A percentile compares a stretch with the other conserved stretches of the same genome.
These are phyloP conservation scores for Oasisia sp. DNA, from an alignment of 2,888 invertebrate species.

Conservation along the genomic window DNA sequence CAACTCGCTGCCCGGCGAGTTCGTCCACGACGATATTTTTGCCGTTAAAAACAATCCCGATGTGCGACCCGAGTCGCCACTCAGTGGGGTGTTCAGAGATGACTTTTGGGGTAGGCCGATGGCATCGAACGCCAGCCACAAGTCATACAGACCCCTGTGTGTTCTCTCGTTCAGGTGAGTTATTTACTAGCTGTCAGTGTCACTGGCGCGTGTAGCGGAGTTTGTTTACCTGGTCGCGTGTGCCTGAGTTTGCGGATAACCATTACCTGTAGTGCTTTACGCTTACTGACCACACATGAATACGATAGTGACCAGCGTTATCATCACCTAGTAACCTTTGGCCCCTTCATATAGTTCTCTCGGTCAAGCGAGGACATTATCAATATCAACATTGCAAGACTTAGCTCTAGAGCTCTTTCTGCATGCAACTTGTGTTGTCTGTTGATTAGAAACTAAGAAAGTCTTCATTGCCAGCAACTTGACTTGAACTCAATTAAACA, in stretches of 20 bases:
- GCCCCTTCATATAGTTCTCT: neutral
- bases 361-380: neutral
- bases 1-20: constrained; percentile 68
- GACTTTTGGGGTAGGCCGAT: constrained; percentile 93
- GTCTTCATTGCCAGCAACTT: neutral
- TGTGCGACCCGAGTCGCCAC: constrained; percentile 73
- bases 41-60: constrained; percentile 85
- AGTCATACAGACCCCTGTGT: constrained; percentile 86
- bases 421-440: neutral
- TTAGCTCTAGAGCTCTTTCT: neutral
- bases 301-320: neutral
- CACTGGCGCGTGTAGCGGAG: neutral
- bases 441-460: neutral
- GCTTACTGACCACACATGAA: neutral
- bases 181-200: neutral
- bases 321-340: neutral
- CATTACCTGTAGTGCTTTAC: neutral
- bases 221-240: neutral
- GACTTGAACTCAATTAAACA: too few species aligned
- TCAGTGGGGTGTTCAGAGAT: constrained; percentile 45
- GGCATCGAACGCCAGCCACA: constrained; percentile 84
- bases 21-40: constrained; percentile 89
- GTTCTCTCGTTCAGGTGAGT: constrained; percentile 86
- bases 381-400: neutral
- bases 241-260: neutral